These are phyloP conservation scores for Nomada hirtipes DNA, from an alignment of 2,888 invertebrate species.

Conservation along the genomic window DNA sequence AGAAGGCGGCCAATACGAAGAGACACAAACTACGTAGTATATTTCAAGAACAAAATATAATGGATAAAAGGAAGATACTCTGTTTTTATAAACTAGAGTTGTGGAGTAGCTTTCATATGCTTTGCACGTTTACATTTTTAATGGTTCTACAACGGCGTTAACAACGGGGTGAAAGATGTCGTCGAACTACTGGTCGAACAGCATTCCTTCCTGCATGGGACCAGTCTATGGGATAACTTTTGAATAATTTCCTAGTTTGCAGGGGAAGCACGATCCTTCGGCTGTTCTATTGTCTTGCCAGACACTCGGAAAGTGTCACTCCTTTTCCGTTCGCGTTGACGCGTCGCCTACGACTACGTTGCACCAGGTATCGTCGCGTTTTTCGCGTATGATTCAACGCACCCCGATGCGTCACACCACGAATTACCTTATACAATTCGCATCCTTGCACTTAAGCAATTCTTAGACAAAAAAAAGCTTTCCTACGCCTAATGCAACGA, in stretches of 20 bases:
- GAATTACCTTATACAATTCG: slow-evolving; percentile 3
- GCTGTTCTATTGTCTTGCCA: slow-evolving; percentile 51
- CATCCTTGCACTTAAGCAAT: too few relatives aligned
- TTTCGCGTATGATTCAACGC: slow-evolving; percentile 17
- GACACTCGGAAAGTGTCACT: slow-evolving; percentile 57
- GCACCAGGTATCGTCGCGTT: slow-evolving; percentile 24
- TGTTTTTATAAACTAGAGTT: too few relatives aligned
- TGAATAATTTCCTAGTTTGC: slow-evolving; percentile 49
- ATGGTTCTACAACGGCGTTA: slow-evolving; percentile 21
- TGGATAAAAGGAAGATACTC: too few relatives aligned
- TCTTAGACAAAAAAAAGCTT: too few relatives aligned
- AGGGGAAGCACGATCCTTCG: slow-evolving; percentile 46
- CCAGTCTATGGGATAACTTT: slow-evolving; percentile 11
- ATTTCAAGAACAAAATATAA: too few relatives aligned
- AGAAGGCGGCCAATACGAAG: too few relatives aligned
- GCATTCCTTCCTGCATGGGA: not conserved
- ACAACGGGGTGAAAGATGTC: not conserved
- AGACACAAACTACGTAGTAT: too few relatives aligned
- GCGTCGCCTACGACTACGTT: slow-evolving; percentile 29
- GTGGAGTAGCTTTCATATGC: not conserved
- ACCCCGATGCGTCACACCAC: slow-evolving; percentile 8
- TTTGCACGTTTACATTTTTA: slow-evolving; percentile 2
- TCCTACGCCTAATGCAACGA: too few relatives aligned
- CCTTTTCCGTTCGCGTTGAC: slow-evolving; percentile 40
- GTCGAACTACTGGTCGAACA: not conserved